Evolutionary conservation across 92 coral and sea anemone species (phyloP), one percentile per base, ranked within the genome.

Genomic region (Scolanthus callimorphus): DNA sequence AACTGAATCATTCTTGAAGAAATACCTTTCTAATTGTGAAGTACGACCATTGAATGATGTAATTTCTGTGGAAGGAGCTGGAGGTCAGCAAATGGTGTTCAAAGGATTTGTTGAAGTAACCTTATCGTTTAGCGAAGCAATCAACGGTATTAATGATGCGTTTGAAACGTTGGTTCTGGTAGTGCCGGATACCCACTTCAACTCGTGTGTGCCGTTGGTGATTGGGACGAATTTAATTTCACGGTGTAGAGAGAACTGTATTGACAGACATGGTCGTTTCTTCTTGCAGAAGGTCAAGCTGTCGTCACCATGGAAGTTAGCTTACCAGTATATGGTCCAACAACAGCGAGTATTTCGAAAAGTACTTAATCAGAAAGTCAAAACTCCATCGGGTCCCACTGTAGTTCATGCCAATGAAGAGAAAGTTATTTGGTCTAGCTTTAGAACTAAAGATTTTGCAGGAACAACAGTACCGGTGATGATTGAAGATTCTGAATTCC

Each of bases 61-160:
- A n/a, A n/a, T n/a, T n/a, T n/a, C n/a, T n/a, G n/a, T n/a, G n/a
- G 71, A 58, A 25, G 78, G 82, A 27, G 82, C 74, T 34, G 83
- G 71, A 2, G 73, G 81, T 1, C 67, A 79, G 39, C 20, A 62
- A 1, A 73, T 62, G 15, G 78, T 69, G 20, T 70, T 78, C 30
- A 29, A 55, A 51, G 82, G 88, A 20, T 74, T 59, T 27, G 38
- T 74, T 0, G 64, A 61, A 8, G 60, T 47, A 0, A 4, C 1
- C 1, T 51, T 73, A n/a, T 11, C 67, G 0, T 66, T 80, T 39
- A 66, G 69, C 19, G n/a, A 20, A 8, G 20, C 27, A n/a, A 71
- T 49, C 21, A 51, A 49, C 31, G 72, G 79, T 2, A 56, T 38
- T 20, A 47, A 43, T 23, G 55, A 20, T 1, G 25, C 2, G 0